Percentiles rank a stretch among this genome's conserved stretches.
Evolutionary conservation across 2,113 vertebrate species (phyloP).

Genomic region (Ptyas mucosa): DNA sequence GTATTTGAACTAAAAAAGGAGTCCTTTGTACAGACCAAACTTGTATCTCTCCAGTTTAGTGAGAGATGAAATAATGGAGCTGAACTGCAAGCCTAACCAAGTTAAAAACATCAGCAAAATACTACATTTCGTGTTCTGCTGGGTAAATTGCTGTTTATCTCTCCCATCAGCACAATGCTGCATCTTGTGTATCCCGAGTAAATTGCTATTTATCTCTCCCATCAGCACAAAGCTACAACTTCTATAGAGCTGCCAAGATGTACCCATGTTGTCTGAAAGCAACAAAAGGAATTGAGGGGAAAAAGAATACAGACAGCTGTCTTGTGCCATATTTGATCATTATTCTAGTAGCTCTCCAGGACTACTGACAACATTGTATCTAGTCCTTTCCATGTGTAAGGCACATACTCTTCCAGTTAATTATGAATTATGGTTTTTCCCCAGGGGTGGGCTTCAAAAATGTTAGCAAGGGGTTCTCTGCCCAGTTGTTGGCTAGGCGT

Average conservation of each 20-base stretch:
- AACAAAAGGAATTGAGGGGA: not conserved
- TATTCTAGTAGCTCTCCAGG: not conserved
- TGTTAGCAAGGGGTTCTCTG: too few relatives aligned
- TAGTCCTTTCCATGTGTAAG: not conserved
- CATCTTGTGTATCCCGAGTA: not conserved
- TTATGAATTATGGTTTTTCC: not conserved
- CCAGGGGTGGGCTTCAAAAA: too few relatives aligned
- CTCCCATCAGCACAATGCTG: not conserved
- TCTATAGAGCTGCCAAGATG: not conserved
- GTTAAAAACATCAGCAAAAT: not conserved
- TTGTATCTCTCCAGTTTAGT: not conserved
- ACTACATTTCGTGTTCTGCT: not conserved
- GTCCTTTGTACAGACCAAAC: conserved; percentile 1
- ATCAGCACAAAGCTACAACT: not conserved
- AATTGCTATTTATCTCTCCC: not conserved
- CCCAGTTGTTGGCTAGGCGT: too few relatives aligned
- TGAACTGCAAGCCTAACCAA: not conserved
- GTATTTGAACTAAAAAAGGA: conserved; percentile 25
- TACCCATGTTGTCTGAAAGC: not conserved
- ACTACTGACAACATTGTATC: not conserved
- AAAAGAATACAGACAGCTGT: not conserved
- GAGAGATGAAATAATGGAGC: not conserved
- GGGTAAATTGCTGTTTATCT: not conserved
- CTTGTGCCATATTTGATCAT: not conserved
- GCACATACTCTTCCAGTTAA: not conserved